Conservation (phyloP, 2,888 invertebrate species). For the Caenorhabditis imperialis region DNA sequence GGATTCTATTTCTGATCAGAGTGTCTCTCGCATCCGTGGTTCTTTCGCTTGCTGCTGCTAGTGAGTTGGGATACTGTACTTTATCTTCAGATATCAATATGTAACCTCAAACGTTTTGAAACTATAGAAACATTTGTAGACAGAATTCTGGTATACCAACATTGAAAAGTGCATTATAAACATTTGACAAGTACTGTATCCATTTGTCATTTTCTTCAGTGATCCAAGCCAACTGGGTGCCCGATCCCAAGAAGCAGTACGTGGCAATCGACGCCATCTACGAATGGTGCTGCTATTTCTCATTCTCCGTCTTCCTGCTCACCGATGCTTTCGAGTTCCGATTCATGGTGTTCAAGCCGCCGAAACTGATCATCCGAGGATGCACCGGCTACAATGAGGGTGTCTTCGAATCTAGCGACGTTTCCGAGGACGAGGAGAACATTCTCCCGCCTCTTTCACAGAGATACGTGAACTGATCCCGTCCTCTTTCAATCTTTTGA, state of each 20-base stretch:
- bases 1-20: slow-evolving; percentile 31
- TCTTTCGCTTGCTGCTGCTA: slow-evolving; percentile 35
- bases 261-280: slow-evolving; percentile 46
- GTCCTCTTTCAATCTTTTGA: not conserved
- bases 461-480: slow-evolving; percentile 29
- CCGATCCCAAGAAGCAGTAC: slow-evolving; percentile 27
- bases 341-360: slow-evolving; percentile 39
- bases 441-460: slow-evolving; percentile 31
- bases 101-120: too few species aligned
- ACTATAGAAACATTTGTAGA: too few species aligned
- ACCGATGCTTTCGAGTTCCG: slow-evolving; percentile 51
- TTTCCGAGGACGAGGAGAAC: slow-evolving; percentile 30
- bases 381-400: slow-evolving; percentile 39
- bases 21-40: slow-evolving; percentile 28
- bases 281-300: slow-evolving; percentile 53
- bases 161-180: too few species aligned
- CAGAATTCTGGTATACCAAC: not conserved
- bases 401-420: slow-evolving; percentile 39
- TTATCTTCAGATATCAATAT: too few species aligned
- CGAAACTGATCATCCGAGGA: slow-evolving; percentile 47
- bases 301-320: slow-evolving; percentile 42
- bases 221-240: slow-evolving; percentile 45
- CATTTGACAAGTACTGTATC: too few species aligned
- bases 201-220: slow-evolving; percentile 23
- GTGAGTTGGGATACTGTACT: slow-evolving; percentile 23